phyloP scores from a whole-genome alignment of 2,797 vertebrate genomes.

The Sus cebifrons region DNA sequence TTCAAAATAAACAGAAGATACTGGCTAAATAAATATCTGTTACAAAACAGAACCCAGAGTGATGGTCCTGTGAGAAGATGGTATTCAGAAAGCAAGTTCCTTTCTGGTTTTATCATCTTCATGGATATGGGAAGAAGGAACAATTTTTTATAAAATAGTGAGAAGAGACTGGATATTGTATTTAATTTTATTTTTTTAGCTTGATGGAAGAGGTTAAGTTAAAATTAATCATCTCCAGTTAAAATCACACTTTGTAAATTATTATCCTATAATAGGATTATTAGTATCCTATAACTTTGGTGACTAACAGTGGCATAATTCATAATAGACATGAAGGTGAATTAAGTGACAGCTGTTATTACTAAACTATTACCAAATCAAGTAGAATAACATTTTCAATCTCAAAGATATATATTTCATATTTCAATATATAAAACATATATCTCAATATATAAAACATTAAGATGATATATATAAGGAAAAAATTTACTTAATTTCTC shows the following conservation, averaged over 20 bases:
- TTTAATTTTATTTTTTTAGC: background rate
- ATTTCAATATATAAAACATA: too few relatives aligned
- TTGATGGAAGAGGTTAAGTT: background rate
- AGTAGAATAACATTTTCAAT: conserved; percentile 11
- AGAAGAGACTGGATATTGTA: background rate
- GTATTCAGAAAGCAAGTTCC: background rate
- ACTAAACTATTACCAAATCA: background rate
- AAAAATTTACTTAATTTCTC: background rate
- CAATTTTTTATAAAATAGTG: background rate
- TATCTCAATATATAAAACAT: background rate
- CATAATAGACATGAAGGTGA: background rate
- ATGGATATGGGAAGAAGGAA: background rate
- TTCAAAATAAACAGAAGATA: background rate
- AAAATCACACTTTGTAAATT: background rate
- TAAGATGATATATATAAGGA: background rate
- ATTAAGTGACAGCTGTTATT: background rate
- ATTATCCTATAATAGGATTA: background rate
- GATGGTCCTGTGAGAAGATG: background rate
- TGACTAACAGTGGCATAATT: background rate
- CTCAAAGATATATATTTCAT: background rate
- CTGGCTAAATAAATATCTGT: background rate
- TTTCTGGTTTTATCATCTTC: background rate
- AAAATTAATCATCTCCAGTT: background rate
- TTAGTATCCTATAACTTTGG: background rate
- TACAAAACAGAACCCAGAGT: background rate